Percentiles rank a stretch among this genome's conserved stretches.
phyloP scores from a whole-genome alignment of 2,888 invertebrate genomes.

The Drosophila koepferae region DNA sequence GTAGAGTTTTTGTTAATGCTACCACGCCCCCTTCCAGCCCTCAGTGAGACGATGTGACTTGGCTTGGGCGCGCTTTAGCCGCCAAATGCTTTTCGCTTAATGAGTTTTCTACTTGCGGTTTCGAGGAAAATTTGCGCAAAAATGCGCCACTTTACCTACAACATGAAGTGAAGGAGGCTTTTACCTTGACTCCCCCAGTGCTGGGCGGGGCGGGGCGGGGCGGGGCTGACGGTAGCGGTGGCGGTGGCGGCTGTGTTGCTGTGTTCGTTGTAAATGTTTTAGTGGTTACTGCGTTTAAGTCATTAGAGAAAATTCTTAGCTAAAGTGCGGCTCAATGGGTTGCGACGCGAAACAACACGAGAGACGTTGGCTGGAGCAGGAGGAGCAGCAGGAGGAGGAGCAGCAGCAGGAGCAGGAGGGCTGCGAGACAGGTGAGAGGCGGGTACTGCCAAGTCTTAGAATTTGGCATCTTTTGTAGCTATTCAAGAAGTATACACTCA shows the following conservation, averaged over 20 bases:
- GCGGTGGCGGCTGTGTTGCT: slow-evolving; percentile 12
- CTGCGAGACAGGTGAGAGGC: neutral
- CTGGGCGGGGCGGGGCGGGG: neutral
- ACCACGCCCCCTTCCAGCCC: slow-evolving; percentile 20
- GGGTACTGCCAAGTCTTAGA: slow-evolving; percentile 43
- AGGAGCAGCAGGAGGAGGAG: too few species aligned
- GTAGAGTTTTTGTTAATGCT: slow-evolving; percentile 37
- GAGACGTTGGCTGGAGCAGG: neutral
- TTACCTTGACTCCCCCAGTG: slow-evolving; percentile 42
- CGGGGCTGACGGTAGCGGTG: neutral
- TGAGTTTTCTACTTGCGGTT: slow-evolving; percentile 81
- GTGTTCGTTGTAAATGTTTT: slow-evolving; percentile 74
- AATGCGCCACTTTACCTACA: slow-evolving; percentile 77
- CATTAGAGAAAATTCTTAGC: slow-evolving; percentile 79
- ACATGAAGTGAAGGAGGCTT: slow-evolving; percentile 59
- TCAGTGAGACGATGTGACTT: neutral
- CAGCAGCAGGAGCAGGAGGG: neutral
- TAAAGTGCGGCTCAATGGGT: slow-evolving; percentile 53
- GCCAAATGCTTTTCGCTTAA: slow-evolving; percentile 78
- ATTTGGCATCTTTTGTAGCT: slow-evolving; percentile 54
- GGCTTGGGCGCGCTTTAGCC: slow-evolving; percentile 52
- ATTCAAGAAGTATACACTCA: slow-evolving; percentile 9
- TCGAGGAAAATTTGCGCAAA: slow-evolving; percentile 75
- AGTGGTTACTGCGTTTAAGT: slow-evolving; percentile 80
- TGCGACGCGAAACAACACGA: neutral